phyloP scores from a whole-genome alignment of 1,140 invertebrate species.

The Subanguina moxae region DNA sequence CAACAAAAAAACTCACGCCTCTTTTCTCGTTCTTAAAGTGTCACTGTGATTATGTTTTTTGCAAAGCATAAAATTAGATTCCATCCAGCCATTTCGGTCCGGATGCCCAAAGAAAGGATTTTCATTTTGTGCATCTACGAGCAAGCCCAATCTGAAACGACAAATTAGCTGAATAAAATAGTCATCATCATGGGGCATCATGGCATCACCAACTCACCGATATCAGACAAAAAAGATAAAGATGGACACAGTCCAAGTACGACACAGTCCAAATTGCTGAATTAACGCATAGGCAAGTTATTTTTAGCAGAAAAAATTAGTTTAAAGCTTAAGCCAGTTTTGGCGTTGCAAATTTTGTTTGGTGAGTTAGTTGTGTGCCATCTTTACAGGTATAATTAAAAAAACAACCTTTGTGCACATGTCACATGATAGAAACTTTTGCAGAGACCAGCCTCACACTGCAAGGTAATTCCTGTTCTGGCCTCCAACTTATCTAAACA shows the following conservation, averaged over 20 bases:
- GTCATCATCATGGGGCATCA: no score
- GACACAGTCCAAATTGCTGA: no score
- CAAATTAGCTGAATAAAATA: no score
- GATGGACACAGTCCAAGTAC: no score
- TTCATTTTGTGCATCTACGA: constrained; percentile 43
- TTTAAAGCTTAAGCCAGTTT: no score
- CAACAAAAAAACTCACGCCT: constrained; percentile 30
- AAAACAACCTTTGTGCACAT: constrained; percentile 63
- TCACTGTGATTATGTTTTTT: constrained; percentile 38
- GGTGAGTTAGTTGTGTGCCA: no score
- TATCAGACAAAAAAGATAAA: no score
- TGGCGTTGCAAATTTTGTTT: neutral
- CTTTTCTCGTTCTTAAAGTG: constrained; percentile 18
- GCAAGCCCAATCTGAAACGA: constrained; percentile 39
- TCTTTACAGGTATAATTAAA: no score
- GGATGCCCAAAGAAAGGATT: constrained; percentile 1
- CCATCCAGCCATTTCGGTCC: constrained; percentile 2
- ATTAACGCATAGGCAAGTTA: no score
- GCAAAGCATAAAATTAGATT: constrained; percentile 41
- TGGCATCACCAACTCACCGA: no score
- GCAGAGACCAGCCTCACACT: constrained; percentile 95
- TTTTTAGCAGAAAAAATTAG: neutral
- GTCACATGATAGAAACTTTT: constrained; percentile 94
- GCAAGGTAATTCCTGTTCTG: constrained; percentile 85
- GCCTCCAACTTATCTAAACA: constrained; percentile 81